A percentile compares a stretch with the other conserved stretches of the same genome.
phyloP scores from a whole-genome alignment of 1,140 invertebrate species.

The Phocides pigmalion region DNA sequence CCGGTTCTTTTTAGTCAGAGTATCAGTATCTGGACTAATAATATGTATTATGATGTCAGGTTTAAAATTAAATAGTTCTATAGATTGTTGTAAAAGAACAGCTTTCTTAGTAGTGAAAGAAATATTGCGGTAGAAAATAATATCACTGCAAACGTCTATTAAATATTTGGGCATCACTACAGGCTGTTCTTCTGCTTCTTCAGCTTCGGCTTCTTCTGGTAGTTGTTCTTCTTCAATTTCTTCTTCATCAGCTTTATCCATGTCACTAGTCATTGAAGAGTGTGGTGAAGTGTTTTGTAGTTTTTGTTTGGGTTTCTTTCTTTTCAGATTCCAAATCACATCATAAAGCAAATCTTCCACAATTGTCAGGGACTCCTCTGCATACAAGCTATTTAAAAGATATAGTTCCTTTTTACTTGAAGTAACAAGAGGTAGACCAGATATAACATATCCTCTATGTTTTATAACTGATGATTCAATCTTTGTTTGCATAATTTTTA shows the following conservation, averaged over 20 bases:
- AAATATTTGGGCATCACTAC: conserved; percentile 65
- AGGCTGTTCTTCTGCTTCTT: conserved; percentile 51
- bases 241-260: conserved; percentile 44
- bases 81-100: conserved; percentile 55
- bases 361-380: conserved; percentile 77
- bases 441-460: conserved; percentile 85
- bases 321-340: conserved; percentile 67
- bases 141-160: conserved; percentile 56
- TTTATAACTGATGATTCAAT: conserved; percentile 75
- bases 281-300: conserved; percentile 32
- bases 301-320: conserved; percentile 53
- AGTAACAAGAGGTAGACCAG: conserved; percentile 84
- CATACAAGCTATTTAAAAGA: conserved; percentile 57
- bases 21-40: conserved; percentile 82
- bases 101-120: conserved; percentile 48
- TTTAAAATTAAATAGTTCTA: conserved; percentile 65
- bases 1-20: conserved; percentile 69
- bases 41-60: conserved; percentile 84
- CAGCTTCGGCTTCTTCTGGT: conserved; percentile 49
- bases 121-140: conserved; percentile 48
- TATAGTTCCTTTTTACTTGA: conserved; percentile 54
- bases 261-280: conserved; percentile 50
- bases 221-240: conserved; percentile 54
- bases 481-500: conserved; percentile 79
- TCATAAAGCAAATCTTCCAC: conserved; percentile 75